Evolutionary conservation across 30 jellyfish, hydroid and myxozoan genomes (phyloP), one percentile per base, ranked within the genome.

Genomic region (Hydractinia symbiolongicarpus): DNA sequence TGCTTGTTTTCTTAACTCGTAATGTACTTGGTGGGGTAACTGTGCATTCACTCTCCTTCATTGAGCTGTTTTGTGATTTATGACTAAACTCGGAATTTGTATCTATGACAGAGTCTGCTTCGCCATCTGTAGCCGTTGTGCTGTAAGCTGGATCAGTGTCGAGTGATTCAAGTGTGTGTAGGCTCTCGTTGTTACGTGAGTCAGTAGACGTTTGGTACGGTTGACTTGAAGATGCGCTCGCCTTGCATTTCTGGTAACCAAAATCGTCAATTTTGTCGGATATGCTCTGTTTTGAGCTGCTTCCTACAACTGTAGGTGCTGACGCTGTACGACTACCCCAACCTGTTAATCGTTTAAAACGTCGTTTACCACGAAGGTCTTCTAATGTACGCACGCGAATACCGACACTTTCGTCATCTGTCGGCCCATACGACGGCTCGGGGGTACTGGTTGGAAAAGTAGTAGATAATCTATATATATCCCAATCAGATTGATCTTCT

Each of bases 271-370:
- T 60, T 56, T 82, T 72, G 54, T 91, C 95, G 4, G 80, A 53
- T 20, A 91, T 72, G 76, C 95, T 88, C 82, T 69, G 79, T 44
- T 86, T 70, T 14, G 96, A 87, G 44, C 2, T 30, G 56, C 95
- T 72, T 7, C 99, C 96, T 53, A 88, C 94, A 44, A 94, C 86
- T 1, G 99, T 88, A 15, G 99, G 99, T 8, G 99, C 99, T 6
- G 99, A 94, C 6, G 96, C 99, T 13, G 99, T 88, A 15, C 95
- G 91, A 76, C 99, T 88, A 74, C 95, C 94, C 99, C 99, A 94
- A n/a, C 94, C 78, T 4, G 94, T 93, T 6, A 94, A 86, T 8
- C 95, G 84, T 9, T 90, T 88, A 55, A 89, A 85, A 64, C 88
- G 64, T 55, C 95, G 86, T 70, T 92, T 81, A 52, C 89, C 95